These are phyloP conservation scores for Schizopygopsis malacanthus DNA, from an alignment of 2,797 vertebrate genomes.

Conservation along the genomic window DNA sequence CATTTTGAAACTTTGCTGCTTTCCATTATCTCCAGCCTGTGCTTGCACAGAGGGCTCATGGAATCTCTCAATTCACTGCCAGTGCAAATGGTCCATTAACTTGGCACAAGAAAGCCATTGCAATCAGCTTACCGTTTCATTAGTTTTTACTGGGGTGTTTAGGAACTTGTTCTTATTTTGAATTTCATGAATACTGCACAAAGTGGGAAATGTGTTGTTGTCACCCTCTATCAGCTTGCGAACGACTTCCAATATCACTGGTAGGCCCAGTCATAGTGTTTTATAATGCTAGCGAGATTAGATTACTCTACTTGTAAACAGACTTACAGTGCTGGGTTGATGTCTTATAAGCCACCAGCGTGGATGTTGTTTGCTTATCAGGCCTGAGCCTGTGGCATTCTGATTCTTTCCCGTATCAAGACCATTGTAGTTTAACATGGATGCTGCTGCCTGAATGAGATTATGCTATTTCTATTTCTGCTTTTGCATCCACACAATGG, in stretches of 20 bases:
- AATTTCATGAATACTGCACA: slow-evolving; percentile 53
- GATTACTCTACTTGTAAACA: slow-evolving; percentile 57
- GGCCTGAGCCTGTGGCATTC: slow-evolving; percentile 39
- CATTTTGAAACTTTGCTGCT: slow-evolving; percentile 52
- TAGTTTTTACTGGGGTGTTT: slow-evolving; percentile 58
- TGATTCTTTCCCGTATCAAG: slow-evolving; percentile 44
- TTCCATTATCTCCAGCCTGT: slow-evolving; percentile 54
- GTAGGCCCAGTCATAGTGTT: slow-evolving; percentile 33
- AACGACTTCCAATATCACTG: slow-evolving; percentile 37
- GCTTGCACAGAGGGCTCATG: slow-evolving; percentile 40
- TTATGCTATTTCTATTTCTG: slow-evolving; percentile 52
- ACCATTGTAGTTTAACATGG: slow-evolving; percentile 53
- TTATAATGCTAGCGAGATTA: slow-evolving; percentile 51
- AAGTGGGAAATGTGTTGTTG: slow-evolving; percentile 52
- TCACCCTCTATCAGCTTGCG: slow-evolving; percentile 33
- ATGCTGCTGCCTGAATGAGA: slow-evolving; percentile 54
- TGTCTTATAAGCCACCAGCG: slow-evolving; percentile 58
- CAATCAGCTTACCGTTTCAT: slow-evolving; percentile 58
- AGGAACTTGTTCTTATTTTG: slow-evolving; percentile 51
- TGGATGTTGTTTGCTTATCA: slow-evolving; percentile 58
- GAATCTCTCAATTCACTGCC: slow-evolving; percentile 41
- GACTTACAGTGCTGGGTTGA: slow-evolving; percentile 56
- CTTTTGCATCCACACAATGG: slow-evolving; percentile 24
- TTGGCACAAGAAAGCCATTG: slow-evolving; percentile 35
- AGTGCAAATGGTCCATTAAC: slow-evolving; percentile 49